Conservation (phyloP, 2,888 invertebrate species). For the Frankliniella intonsa region DNA sequence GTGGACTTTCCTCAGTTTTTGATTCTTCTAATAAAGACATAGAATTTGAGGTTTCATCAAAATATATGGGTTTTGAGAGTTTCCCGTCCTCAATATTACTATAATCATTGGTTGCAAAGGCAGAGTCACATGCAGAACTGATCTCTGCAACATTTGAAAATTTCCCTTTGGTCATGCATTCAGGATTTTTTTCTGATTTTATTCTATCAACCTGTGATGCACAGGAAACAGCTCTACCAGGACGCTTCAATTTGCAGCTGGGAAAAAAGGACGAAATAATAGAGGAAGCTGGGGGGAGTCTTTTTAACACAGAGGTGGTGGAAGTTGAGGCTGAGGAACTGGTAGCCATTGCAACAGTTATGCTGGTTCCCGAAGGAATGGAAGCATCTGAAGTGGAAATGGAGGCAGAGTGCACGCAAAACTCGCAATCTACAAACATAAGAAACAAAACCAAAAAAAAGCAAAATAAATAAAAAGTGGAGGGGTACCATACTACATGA, state of each 20-base stretch:
- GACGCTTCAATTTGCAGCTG: background rate
- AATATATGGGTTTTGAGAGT: no score
- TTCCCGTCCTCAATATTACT: no score
- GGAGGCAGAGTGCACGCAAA: conserved; percentile 25
- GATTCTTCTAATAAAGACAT: no score
- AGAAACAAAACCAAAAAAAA: conserved; percentile 21
- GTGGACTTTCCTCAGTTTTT: no score
- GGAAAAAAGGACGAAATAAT: background rate
- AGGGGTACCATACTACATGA: background rate
- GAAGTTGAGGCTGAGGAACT: conserved; percentile 16
- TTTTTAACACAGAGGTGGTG: background rate
- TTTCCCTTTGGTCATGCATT: background rate
- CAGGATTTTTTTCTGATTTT: background rate
- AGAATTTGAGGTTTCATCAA: no score
- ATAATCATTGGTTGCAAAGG: no score
- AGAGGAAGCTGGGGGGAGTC: background rate
- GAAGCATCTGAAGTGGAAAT: conserved; percentile 18
- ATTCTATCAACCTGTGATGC: background rate
- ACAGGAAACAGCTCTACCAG: background rate
- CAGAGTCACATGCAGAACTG: background rate
- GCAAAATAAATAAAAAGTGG: conserved; percentile 15
- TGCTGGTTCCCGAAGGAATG: conserved; percentile 1
- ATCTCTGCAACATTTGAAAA: background rate
- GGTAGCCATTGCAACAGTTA: conserved; percentile 7
- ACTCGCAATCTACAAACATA: conserved; percentile 25